Evolutionary conservation across 2,888 invertebrate species (phyloP).

Genomic region (Dyspetes luteomarginatus): DNA sequence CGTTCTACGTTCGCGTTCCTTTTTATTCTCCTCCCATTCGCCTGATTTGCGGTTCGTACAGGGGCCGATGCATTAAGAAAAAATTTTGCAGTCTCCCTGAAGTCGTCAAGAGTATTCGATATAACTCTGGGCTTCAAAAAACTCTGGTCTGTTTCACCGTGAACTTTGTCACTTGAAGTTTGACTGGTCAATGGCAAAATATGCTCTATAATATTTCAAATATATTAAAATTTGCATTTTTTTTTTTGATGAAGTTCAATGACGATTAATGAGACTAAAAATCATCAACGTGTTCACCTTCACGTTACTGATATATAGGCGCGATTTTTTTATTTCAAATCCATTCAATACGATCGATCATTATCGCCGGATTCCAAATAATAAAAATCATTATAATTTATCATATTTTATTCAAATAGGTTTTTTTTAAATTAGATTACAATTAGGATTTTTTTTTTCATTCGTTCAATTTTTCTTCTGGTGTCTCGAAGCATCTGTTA

Average conservation of each 20-base stretch:
- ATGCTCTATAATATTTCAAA: not conserved
- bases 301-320: not conserved
- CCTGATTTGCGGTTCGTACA: conserved; percentile 34
- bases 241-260: not conserved
- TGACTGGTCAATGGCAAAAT: conserved; percentile 1
- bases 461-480: no score
- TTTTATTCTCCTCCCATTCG: conserved; percentile 56
- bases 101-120: conserved; percentile 19
- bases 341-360: not conserved
- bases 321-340: not conserved
- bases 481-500: no score
- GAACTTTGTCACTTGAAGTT: not conserved
- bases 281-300: not conserved
- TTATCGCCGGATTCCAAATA: no score
- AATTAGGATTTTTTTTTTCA: no score
- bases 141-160: not conserved
- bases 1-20: conserved; percentile 54
- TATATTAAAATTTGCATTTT: not conserved
- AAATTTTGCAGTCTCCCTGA: conserved; percentile 17
- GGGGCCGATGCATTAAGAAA: conserved; percentile 17
- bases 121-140: not conserved
- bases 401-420: no score
- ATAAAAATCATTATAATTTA: no score
- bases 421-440: no score
- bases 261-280: not conserved